phyloP scores from a whole-genome alignment of 1,140 invertebrate species.

The Chionoecetes opilio region DNA sequence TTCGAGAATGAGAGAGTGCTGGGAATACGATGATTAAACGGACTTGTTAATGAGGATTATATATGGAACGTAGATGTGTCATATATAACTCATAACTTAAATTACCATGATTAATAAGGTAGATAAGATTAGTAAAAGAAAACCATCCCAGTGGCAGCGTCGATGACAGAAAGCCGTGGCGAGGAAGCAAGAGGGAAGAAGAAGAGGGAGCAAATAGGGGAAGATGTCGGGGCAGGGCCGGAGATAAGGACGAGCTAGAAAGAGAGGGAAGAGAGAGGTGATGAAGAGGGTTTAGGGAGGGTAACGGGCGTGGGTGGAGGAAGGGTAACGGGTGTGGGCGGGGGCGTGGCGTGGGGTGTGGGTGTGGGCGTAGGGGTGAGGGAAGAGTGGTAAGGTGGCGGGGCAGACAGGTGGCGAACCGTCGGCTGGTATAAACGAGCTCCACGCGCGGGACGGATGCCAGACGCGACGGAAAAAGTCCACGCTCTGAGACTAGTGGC shows the following conservation, averaged over 20 bases:
- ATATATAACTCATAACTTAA: neutral
- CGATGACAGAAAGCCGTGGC: neutral
- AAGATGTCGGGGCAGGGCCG: neutral
- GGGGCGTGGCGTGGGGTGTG: neutral
- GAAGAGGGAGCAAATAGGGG: neutral
- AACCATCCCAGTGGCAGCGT: neutral
- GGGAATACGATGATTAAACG: neutral
- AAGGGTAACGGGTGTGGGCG: neutral
- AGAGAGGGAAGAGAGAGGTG: neutral
- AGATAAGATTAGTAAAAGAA: neutral
- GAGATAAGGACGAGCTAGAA: conserved; percentile 3
- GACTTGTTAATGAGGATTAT: neutral
- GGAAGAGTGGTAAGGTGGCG: neutral
- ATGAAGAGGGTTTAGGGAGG: conserved; percentile 13
- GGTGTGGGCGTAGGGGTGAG: neutral
- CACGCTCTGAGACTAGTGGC: neutral
- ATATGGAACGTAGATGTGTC: neutral
- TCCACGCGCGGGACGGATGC: conserved; percentile 25
- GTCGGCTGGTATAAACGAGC: conserved; percentile 51
- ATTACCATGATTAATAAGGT: neutral
- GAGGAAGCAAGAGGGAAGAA: neutral
- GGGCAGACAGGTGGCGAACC: conserved; percentile 46
- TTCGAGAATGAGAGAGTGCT: neutral
- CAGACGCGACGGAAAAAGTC: conserved; percentile 44
- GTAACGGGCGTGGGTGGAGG: conserved; percentile 36